Conservation (phyloP, 2,888 invertebrate species). For the Geophilus truncorum region DNA sequence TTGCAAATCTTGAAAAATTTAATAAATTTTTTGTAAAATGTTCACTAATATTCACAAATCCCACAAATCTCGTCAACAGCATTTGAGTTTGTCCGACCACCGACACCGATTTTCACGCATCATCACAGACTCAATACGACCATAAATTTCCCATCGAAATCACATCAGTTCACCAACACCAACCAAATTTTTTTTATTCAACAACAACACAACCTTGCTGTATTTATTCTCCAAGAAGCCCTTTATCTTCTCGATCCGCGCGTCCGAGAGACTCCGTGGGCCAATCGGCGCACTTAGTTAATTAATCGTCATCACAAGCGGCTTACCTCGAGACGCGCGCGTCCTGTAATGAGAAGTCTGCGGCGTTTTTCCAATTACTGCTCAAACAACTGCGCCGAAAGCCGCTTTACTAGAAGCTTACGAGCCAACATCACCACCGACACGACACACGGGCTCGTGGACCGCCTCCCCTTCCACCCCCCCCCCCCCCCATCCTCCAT, state of each 20-base stretch:
- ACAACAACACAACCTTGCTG: no score
- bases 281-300: conserved; percentile 32
- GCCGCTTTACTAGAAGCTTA: conserved; percentile 14
- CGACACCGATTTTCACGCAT: no score
- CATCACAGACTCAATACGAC: no score
- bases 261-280: neutral
- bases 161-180: no score
- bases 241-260: neutral
- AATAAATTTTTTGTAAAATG: no score
- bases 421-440: conserved; percentile 15
- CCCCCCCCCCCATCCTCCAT: neutral
- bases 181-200: no score
- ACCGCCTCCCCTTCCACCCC: neutral
- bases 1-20: no score
- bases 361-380: conserved; percentile 33
- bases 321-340: conserved; percentile 7
- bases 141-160: no score
- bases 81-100: no score
- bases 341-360: conserved; percentile 30
- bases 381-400: conserved; percentile 31
- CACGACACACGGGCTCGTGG: neutral
- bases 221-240: no score
- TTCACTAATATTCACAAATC: no score
- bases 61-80: no score
- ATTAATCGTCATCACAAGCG: conserved; percentile 25